Base-by-base conservation (phyloP, 2,113 vertebrate species). In the Rynchops niger region DNA sequence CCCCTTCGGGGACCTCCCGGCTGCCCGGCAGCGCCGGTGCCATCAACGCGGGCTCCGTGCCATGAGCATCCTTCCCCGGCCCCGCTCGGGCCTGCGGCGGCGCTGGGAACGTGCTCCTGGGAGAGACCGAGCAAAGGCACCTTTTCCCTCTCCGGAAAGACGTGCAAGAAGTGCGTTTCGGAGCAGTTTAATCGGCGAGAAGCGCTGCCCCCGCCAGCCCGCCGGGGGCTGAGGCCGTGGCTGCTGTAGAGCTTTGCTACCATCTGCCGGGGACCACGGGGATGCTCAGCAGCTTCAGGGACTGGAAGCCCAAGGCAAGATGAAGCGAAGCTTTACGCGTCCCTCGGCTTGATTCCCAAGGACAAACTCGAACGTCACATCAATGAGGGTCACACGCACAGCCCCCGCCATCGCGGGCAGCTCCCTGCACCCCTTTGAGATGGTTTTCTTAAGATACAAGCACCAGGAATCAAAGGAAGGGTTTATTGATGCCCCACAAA, bases 171-270 rank as follows among this genome's bases (percentile, higher is more conserved):
- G 90, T 26, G 11, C 43, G 12, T 61, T 49, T 4, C 12, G 74
- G 82, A 74, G 52, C 40, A 21, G 67, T 19, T 93, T 53, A 15
- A 21, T 3, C 0, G 72, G 59, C 52, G 95, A 88, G 88, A 47
- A 61, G 79, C 73, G 82, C 56, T 30, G 58, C 47, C n/a, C 38
- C 52, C 17, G 23, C 72, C 53, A 8, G 11, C 26, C 38, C 45
- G 47, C 47, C 47, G 45, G 47, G 47, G 50, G 50, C 26, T 27
- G 50, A 14, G 6, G 50, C 23, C 23, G 26, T 62, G 43, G 72
- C 62, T 58, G 27, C 84, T 4, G 88, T 43, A n/a, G 97, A 97
- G 86, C 97, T 97, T 82, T 98, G 97, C 98, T 97, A 93, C 98
- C 98, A 96, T 87, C 98, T 97, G 85, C 96, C 59, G 98, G 94